Base-by-base conservation (phyloP, 2,797 vertebrate species). In the Mus minutoides region DNA sequence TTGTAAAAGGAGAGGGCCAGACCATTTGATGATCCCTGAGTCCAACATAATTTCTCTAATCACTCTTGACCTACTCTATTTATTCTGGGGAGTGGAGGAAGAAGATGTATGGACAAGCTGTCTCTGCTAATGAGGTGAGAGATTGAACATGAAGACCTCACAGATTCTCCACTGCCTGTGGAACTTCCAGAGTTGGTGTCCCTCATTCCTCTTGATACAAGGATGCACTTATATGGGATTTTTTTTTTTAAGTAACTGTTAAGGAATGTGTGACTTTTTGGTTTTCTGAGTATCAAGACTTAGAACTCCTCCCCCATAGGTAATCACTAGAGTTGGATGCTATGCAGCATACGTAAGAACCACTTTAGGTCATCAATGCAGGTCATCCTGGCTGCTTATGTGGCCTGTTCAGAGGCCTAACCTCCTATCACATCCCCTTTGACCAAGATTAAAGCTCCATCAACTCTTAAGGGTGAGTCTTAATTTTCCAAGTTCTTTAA, bases 51-150 rank as follows among this genome's bases (percentile, higher is more conserved):
- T 89, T 95, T 96, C 91, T 95, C 78, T 97, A 94, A 91, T 96
- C 86, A 94, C 94, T 94, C 83, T 94, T 92, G 88, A 69, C 60
- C 75, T 58, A 37, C 77, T 92, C 46, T 3, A 19, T 79, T 95
- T 80, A 93, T 94, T 94, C n/a, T 78, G 86, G 60, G 58, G 86
- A 93, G 88, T 75, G 49, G 94, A 82, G 82, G 26, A 43, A 82
- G 75, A 96, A 93, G 94, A 97, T 71, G 8, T 52, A 93, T 86
- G 78, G 94, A 86, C 82, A 96, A 86, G 88, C 0, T 58, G 62
- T 83, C 79, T 49, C 58, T 89, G 90, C 43, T 96, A 94, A 97
- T 80, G 93, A 97, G 80, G 96, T 96, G 95, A 95, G 86, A 95
- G 93, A 82, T 77, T 97, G 64, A 75, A 75, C 37, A 17, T 64